Evolutionary conservation across 2,888 invertebrate genomes (phyloP).

Genomic region (Drosophila buzzatii): DNA sequence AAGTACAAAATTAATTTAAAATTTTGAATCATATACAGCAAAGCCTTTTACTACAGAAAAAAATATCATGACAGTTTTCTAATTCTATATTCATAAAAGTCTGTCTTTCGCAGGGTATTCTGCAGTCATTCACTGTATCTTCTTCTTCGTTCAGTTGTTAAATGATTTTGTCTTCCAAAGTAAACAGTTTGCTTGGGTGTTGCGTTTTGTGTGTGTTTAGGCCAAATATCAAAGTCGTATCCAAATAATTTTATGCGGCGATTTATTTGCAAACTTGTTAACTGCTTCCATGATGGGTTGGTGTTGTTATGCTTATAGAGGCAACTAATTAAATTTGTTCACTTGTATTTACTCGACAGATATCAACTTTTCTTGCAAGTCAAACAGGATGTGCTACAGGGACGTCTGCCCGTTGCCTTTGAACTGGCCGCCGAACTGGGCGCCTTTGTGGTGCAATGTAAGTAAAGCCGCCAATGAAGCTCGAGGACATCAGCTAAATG

Average conservation of each 20-base stretch:
- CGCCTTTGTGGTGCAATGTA: constrained; percentile 97
- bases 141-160: constrained; percentile 36
- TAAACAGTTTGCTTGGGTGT: constrained; percentile 47
- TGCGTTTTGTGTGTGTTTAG: constrained; percentile 57
- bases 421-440: constrained; percentile 96
- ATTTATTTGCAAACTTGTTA: constrained; percentile 69
- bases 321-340: constrained; percentile 65
- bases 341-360: constrained; percentile 86
- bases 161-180: constrained; percentile 54
- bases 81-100: background rate
- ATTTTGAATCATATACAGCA: too few species aligned
- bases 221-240: constrained; percentile 62
- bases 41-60: too few species aligned
- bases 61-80: background rate
- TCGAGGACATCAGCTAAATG: background rate
- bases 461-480: constrained; percentile 86
- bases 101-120: background rate
- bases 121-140: background rate
- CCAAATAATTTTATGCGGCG: constrained; percentile 63
- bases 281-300: constrained; percentile 23
- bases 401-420: constrained; percentile 95
- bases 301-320: constrained; percentile 18
- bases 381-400: constrained; percentile 97
- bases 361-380: constrained; percentile 99
- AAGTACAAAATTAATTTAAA: too few species aligned